Base-by-base conservation (phyloP, 2,113 vertebrate species). In the Chamaetylas fuelleborni region DNA sequence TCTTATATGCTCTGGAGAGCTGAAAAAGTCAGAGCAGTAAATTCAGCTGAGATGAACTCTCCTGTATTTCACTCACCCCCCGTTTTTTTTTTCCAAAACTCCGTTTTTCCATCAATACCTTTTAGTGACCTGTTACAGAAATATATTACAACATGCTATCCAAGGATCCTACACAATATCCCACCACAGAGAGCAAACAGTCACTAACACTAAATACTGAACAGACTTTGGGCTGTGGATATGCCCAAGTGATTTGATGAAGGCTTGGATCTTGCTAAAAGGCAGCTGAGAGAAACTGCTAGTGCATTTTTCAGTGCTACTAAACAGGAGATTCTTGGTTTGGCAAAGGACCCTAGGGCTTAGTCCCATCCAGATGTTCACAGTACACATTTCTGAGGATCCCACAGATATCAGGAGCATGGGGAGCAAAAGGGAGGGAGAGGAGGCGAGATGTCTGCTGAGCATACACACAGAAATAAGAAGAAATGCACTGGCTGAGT, bases 51-150 rank as follows among this genome's bases (percentile, higher is more conserved):
- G 36, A 72, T 29, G n/a, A 94, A 64, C n/a, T 80, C 19, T 16
- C 19, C n/a, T 0, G 1, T 34, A 79, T 82, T 94, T 72, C 61
- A 3, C 2, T 5, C 9, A 11, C 8, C 6, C 1, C 2, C 3
- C 2, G 3, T 5, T 11, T 33, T 42, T 50, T 61, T 22, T 5
- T 1, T 2, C 43, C 43, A 43, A 43, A 43, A 43, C 69, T 40
- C 24, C 29, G 4, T 65, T 73, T 88, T 78, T 62, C 93, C 51
- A 89, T 62, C 47, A 40, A 11, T 45, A 58, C 4, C 19, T 85
- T 95, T 85, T 77, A 88, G 29, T 20, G 65, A 72, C 22, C 5
- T 26, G 69, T 64, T 64, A 71, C 57, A 90, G 48, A 88, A 76
- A 76, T 53, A 70, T 3, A 45, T 82, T 65, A 56, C 36, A 82